phyloP scores from a whole-genome alignment of 2,888 invertebrate genomes.

The Scaeva pyrastri region DNA sequence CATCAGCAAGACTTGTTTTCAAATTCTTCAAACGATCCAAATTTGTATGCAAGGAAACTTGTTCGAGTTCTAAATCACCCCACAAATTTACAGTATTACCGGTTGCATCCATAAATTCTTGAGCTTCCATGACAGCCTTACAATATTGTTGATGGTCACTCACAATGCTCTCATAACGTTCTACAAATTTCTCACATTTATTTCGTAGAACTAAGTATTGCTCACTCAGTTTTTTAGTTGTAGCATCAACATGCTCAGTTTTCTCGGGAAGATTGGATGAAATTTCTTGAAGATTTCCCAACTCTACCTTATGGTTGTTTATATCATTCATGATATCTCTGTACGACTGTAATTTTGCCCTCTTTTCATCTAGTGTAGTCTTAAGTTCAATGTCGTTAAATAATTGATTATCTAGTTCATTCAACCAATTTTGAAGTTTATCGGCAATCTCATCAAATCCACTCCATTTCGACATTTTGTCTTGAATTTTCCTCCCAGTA shows the following conservation, averaged over 20 bases:
- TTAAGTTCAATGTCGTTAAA: constrained; percentile 92
- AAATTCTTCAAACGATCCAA: constrained; percentile 93
- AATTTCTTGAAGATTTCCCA: constrained; percentile 92
- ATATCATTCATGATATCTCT: constrained; percentile 93
- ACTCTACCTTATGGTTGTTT: constrained; percentile 92
- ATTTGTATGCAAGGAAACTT: constrained; percentile 93
- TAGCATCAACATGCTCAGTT: constrained; percentile 89
- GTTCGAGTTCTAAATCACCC: constrained; percentile 93
- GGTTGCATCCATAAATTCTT: constrained; percentile 94
- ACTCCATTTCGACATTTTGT: constrained; percentile 93
- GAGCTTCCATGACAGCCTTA: constrained; percentile 93
- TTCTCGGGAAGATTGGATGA: constrained; percentile 92
- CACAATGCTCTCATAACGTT: constrained; percentile 94
- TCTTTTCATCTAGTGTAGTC: constrained; percentile 95
- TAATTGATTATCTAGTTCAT: constrained; percentile 89
- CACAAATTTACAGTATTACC: constrained; percentile 92
- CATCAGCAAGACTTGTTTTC: constrained; percentile 92
- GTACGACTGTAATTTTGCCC: constrained; percentile 93
- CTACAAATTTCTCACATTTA: constrained; percentile 90
- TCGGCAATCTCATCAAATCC: constrained; percentile 95
- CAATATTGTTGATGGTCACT: constrained; percentile 95
- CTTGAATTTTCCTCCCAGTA: constrained; percentile 91
- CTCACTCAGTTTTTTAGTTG: constrained; percentile 88
- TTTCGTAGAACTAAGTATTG: constrained; percentile 90
- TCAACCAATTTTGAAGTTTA: constrained; percentile 91